Percentiles rank a stretch among this genome's conserved stretches.
Conservation (phyloP, 2,113 vertebrate genomes). For the Aix galericulata region DNA sequence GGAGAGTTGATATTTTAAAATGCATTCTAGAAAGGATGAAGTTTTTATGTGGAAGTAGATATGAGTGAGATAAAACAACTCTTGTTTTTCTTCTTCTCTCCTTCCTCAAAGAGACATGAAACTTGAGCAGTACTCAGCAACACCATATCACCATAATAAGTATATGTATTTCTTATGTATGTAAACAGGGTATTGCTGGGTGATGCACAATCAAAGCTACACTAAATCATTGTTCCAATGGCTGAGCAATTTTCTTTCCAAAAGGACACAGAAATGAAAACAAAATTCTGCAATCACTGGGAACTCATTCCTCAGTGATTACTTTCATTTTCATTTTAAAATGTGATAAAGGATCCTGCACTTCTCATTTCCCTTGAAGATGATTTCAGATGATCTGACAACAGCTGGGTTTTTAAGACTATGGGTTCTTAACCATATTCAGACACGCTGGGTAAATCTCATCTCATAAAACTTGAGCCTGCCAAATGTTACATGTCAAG, state of each 20-base stretch:
- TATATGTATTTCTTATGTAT: not conserved
- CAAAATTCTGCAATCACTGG: not conserved
- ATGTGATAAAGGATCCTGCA: not conserved
- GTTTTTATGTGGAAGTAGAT: not conserved
- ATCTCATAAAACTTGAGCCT: not conserved
- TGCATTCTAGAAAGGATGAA: not conserved
- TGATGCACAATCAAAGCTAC: not conserved
- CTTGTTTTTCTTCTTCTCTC: not conserved
- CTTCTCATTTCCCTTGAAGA: not conserved
- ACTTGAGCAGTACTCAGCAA: not conserved
- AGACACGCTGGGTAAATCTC: not conserved
- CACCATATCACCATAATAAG: not conserved
- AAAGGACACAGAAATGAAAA: not conserved
- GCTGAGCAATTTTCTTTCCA: not conserved
- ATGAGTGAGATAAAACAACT: not conserved
- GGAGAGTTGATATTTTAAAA: not conserved
- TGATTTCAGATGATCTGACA: not conserved
- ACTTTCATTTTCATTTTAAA: slow-evolving; percentile 1
- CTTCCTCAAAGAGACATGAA: not conserved
- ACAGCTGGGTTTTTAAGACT: not conserved
- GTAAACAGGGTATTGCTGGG: not conserved
- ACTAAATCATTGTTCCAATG: not conserved
- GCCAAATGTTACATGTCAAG: not conserved
- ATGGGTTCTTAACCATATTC: not conserved
- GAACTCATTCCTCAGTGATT: not conserved